Percentiles rank a stretch among this genome's conserved stretches.
Evolutionary conservation across 2,797 vertebrate genomes (phyloP).

Genomic region (Macrochelys suwanniensis): DNA sequence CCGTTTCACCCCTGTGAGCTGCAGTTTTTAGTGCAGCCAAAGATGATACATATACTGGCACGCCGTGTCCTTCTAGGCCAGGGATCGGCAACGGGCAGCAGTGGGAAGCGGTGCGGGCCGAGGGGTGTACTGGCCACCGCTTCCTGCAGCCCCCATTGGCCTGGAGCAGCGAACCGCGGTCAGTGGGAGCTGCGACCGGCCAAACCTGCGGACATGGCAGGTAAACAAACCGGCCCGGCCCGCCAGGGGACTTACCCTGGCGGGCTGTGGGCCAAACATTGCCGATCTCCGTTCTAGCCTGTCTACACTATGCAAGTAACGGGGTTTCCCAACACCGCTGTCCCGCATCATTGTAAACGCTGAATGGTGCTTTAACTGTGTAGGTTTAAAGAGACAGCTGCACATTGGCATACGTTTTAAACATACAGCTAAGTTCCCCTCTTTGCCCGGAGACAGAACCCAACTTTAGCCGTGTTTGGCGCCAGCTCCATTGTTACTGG

Average conservation of each 20-base stretch:
- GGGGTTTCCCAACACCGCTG: neutral
- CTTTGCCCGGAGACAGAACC: neutral
- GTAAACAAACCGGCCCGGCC: too few species aligned
- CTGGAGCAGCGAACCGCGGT: too few species aligned
- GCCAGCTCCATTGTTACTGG: neutral
- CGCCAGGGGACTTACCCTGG: too few species aligned
- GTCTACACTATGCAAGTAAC: neutral
- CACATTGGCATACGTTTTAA: neutral
- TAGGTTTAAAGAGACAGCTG: neutral
- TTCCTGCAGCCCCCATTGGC: too few species aligned
- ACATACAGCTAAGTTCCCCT: neutral
- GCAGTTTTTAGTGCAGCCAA: neutral
- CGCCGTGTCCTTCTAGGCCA: neutral
- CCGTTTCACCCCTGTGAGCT: neutral
- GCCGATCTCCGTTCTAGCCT: neutral
- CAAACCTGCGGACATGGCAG: too few species aligned
- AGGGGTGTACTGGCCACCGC: too few species aligned
- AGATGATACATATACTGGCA: neutral
- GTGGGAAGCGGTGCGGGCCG: too few species aligned
- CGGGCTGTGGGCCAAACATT: too few species aligned
- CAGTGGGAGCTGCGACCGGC: too few species aligned
- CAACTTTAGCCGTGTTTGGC: too few species aligned
- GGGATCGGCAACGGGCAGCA: too few species aligned
- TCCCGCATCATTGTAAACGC: neutral
- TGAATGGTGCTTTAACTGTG: neutral